phyloP scores from a whole-genome alignment of 2,113 vertebrate genomes.

The Thalassarche chlororhynchos region DNA sequence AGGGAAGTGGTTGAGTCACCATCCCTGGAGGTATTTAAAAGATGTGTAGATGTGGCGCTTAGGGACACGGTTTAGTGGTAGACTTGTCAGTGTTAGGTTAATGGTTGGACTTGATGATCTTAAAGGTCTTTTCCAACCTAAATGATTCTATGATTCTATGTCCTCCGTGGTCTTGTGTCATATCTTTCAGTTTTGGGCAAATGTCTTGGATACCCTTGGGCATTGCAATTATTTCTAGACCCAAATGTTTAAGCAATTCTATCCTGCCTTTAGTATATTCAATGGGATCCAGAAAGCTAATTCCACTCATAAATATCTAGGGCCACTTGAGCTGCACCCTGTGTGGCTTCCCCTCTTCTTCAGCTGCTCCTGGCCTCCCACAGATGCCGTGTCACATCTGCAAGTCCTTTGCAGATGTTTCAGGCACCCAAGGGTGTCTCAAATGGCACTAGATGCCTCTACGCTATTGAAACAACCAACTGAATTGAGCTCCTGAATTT shows the following conservation, averaged over 20 bases:
- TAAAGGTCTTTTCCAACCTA: background rate
- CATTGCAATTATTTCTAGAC: background rate
- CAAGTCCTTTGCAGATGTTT: background rate
- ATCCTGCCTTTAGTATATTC: background rate
- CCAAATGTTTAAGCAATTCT: background rate
- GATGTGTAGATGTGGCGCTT: background rate
- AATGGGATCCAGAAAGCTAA: background rate
- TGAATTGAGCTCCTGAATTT: background rate
- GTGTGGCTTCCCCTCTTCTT: background rate
- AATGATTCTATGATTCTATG: background rate
- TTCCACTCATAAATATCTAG: background rate
- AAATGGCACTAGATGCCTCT: background rate
- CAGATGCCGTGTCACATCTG: background rate
- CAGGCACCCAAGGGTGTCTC: background rate
- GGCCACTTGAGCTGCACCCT: background rate
- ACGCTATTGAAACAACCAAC: background rate
- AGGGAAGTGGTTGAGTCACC: background rate
- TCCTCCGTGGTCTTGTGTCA: background rate
- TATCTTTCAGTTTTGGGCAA: background rate
- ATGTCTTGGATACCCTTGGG: background rate
- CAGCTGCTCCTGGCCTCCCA: background rate
- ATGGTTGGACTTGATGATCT: background rate
- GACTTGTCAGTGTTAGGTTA: background rate
- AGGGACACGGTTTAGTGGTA: background rate
- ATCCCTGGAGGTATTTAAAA: background rate